Base-by-base conservation (phyloP, 2,113 vertebrate genomes). In the Poeciliopsis occidentalis region DNA sequence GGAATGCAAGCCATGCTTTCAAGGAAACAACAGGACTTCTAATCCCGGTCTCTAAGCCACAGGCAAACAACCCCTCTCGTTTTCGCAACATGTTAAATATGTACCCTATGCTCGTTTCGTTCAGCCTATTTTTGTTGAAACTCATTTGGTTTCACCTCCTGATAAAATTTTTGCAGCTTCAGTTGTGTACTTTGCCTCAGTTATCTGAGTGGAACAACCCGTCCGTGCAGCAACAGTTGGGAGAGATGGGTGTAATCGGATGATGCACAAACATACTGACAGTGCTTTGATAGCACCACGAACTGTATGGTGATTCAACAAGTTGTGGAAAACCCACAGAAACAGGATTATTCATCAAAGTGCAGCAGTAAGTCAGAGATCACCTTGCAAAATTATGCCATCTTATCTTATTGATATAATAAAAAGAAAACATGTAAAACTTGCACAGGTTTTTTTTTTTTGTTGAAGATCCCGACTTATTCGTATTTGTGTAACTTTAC, bases 191-290 rank as follows among this genome's bases (percentile, higher is more conserved):
- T 80, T 71, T 72, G 32, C 71, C 68, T 2, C 22, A 37, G 71
- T 86, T 90, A 87, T 87, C 75, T 78, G 69, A 15, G 69, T 64
- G 61, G 27, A 88, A 75, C 86, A 85, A 31, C 27, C 11, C 17
- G 61, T 84, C 81, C 64, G 32, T 65, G 73, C 79, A 78, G 51
- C 83, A 84, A 75, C 66, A 70, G 84, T 81, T 78, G 60, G 73
- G 67, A 69, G 73, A 75, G 75, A 83, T 75, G 69, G 51, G 82
- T 64, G 66, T 87, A 84, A 89, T 91, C 84, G 78, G 76, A 89
- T 82, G 84, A 70, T 62, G 73, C 62, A 74, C 70, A 87, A 85
- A 86, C 69, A 57, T 72, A 76, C 87, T 85, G 79, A 88, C 69
- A 30, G 24, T 67, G 80, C 65, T 70, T 69, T 75, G 76, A 88